Base-by-base conservation (phyloP, 2,888 invertebrate species). In the Gisinianus flammeolus region DNA sequence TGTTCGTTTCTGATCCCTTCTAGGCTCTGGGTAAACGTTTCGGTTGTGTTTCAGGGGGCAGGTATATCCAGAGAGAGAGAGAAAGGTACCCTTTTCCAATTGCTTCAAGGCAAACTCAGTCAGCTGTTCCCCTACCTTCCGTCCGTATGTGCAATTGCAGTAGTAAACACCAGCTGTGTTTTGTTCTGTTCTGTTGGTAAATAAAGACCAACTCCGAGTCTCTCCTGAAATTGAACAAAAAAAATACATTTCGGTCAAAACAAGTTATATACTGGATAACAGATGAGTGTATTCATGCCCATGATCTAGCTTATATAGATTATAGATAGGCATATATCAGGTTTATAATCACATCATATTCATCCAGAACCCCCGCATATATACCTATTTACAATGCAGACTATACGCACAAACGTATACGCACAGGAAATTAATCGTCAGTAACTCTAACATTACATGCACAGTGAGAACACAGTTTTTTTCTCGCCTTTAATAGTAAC, bases 71-170 rank as follows among this genome's bases (percentile, higher is more conserved):
- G 16, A 10, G 44, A 54, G n/a, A 54, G 4, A 54, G n/a, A n/a
- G 12, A 68, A 35, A 35, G 24, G 22, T 68, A n/a, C 35, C 31
- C 28, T 5, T n/a, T 2, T 35, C 35, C 35, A 16, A 1, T 31
- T 33, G n/a, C 31, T 35, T 31, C 66, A 19, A 30, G 31, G 66
- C 35, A 30, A 68, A 19, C 24, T 16, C 68, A 16, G 68, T 68
- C 68, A 68, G 68, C 68, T 68, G 68, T 68, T 68, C 24, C 35
- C 22, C n/a, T 5, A 68, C 68, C 68, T 68, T 68, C 31, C n/a
- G n/a, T n/a, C n/a, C n/a, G n/a, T n/a, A n/a, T n/a, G n/a, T n/a
- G n/a, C n/a, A n/a, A n/a, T n/a, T n/a, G n/a, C n/a, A n/a, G n/a
- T 64, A 64, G 35, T 22, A 68, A 68, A 33, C 35, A 68, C 33